Evolutionary conservation across 2,888 invertebrate genomes (phyloP), one percentile per base, ranked within the genome.

Genomic region (Zhengitettix transpicula): DNA sequence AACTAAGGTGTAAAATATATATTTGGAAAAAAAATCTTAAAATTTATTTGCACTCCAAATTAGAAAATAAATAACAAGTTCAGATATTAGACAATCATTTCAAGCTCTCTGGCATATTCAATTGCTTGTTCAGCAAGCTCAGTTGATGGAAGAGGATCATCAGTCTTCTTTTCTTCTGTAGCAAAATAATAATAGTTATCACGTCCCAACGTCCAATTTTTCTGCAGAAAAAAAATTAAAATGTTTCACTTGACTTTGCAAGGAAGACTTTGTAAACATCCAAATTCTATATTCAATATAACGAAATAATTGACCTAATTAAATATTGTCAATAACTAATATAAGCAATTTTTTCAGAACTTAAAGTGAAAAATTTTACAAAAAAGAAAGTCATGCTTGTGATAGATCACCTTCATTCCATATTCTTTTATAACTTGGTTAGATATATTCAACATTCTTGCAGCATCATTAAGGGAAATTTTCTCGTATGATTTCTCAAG

Each of bases 401-500:
- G n/a, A n/a, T 10, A 14, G 62, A 64, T 67, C 74, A 87, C 87
- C 80, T 89, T 89, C 59, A 78, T 74, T 10, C 89, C 91, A 75
- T 91, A 94, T 5, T 84, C 81, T 69, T 84, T 82, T 55, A 91
- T 85, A 63, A 86, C 86, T 67, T 87, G 84, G 28, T 84, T 83
- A 47, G 81, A 79, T 57, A 97, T 78, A 73, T 96, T 94, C 1
- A 98, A 77, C 78, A 97, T 87, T 66, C 92, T 80, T 0, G 89
- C 87, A 1, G 95, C 94, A 72, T 96, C 96, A 61, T 82, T 81
- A 9, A 89, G 78, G 0, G 90, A 85, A 64, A 97, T 89, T 71
- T 86, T 87, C 63, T 89, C 88, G 72, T 96, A 99, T 0, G 98
- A 96, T 71, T 92, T 96, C 73, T 98, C 96, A 71, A 99, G 87